Conservation (phyloP, 2,888 invertebrate genomes). For the Cantharis rufa region DNA sequence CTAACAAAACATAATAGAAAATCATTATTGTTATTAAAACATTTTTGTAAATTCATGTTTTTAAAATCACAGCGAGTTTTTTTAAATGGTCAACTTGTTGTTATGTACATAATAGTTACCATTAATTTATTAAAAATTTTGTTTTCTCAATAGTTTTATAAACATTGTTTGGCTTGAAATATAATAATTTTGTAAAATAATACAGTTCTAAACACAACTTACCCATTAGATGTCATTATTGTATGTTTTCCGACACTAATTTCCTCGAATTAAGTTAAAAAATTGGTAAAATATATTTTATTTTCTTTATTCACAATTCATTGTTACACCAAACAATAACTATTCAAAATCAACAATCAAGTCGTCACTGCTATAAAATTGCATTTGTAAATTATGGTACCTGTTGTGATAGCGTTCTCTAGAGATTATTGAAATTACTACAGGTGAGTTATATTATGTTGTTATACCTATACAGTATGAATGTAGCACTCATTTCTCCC, state of each 20-base stretch:
- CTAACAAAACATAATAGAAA: not conserved
- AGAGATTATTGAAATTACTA: not conserved
- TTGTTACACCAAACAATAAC: not conserved
- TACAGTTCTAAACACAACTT: not conserved
- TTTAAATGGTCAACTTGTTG: not conserved
- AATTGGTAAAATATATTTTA: not conserved
- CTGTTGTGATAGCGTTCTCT: not conserved
- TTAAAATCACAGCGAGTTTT: not conserved
- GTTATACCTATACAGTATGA: not conserved
- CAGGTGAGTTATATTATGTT: not conserved
- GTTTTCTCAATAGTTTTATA: not conserved
- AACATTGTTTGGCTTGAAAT: not conserved
- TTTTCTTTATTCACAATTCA: not conserved
- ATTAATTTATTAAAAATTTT: not conserved
- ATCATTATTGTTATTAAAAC: not conserved
- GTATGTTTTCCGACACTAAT: not conserved
- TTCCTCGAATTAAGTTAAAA: not conserved
- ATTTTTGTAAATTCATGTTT: not conserved
- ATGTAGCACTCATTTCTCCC: not conserved
- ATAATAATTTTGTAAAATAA: not conserved
- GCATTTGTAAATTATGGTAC: not conserved
- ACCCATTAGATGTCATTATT: not conserved
- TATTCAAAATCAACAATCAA: not conserved
- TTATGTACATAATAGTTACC: not conserved
- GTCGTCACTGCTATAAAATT: not conserved